These are phyloP conservation scores for Ectemnius cavifrons DNA, from an alignment of 2,888 invertebrate genomes.

Conservation along the genomic window DNA sequence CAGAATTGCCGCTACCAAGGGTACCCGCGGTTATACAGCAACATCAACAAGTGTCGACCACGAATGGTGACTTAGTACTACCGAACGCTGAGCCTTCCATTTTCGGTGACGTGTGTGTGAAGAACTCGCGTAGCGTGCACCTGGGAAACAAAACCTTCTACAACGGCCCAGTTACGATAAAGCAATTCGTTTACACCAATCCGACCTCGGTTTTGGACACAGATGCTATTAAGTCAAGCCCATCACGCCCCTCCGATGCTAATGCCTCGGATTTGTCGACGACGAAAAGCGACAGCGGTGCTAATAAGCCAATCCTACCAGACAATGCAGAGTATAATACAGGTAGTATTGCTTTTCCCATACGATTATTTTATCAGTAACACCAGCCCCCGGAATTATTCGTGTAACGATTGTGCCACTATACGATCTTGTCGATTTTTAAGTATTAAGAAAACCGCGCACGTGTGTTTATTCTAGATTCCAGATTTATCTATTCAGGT, in stretches of 20 bases:
- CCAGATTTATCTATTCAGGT: too few relatives aligned
- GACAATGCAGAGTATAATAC: constrained; percentile 39
- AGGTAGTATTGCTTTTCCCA: constrained; percentile 30
- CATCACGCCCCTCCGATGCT: constrained; percentile 9
- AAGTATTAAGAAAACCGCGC: neutral
- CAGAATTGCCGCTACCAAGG: constrained; percentile 44
- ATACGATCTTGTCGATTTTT: too few relatives aligned
- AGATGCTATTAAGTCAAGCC: constrained; percentile 8
- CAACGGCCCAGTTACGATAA: constrained; percentile 88
- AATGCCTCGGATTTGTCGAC: constrained; percentile 32
- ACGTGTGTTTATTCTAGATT: constrained; percentile 27
- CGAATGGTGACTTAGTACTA: constrained; percentile 56
- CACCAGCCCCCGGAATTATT: too few relatives aligned
- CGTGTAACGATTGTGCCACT: too few relatives aligned
- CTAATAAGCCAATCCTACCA: constrained; percentile 24
- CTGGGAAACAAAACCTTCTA: constrained; percentile 88
- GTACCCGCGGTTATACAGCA: constrained; percentile 46
- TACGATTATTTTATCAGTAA: too few relatives aligned
- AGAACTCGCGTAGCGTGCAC: constrained; percentile 85
- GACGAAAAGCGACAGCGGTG: constrained; percentile 16
- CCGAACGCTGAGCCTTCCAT: constrained; percentile 72
- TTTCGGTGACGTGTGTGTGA: constrained; percentile 83
- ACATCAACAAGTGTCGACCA: constrained; percentile 50
- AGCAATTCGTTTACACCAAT: constrained; percentile 83
- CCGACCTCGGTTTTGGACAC: constrained; percentile 42